Evolutionary conservation across 2,113 vertebrate genomes (phyloP).

Genomic region (Lethenteron camtschaticum): DNA sequence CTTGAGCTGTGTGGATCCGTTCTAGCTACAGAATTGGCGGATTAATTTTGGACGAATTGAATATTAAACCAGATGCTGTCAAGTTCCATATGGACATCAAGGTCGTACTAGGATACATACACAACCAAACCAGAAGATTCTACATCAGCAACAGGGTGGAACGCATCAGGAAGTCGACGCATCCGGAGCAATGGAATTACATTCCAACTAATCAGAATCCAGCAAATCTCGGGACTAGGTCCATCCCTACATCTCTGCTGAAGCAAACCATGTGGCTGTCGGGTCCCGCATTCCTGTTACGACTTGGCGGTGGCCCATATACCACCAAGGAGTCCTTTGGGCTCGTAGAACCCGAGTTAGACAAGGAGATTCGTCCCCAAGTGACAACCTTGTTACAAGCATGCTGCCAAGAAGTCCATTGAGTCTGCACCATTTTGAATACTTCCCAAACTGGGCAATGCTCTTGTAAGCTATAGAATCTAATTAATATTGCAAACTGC

Average conservation of each 20-base stretch:
- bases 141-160: conserved; percentile 1
- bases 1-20: conserved; percentile 1
- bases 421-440: not conserved
- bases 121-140: not conserved
- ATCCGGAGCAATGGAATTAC: not conserved
- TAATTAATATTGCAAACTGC: not conserved
- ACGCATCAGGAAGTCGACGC: not conserved
- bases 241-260: not conserved
- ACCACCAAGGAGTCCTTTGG: not conserved
- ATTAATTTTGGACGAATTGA: not conserved
- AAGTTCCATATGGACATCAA: not conserved
- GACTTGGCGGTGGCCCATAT: not conserved
- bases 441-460: not conserved
- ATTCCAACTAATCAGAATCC: not conserved
- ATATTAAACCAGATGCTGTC: not conserved
- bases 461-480: not conserved
- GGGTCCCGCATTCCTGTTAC: not conserved
- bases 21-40: not conserved
- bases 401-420: not conserved
- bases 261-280: not conserved
- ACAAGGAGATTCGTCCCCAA: not conserved
- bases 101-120: not conserved
- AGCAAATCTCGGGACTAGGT: not conserved
- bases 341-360: not conserved
- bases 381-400: not conserved